Evolutionary conservation across 2,113 vertebrate genomes (phyloP).

Genomic region (Ailuropoda melanoleuca): DNA sequence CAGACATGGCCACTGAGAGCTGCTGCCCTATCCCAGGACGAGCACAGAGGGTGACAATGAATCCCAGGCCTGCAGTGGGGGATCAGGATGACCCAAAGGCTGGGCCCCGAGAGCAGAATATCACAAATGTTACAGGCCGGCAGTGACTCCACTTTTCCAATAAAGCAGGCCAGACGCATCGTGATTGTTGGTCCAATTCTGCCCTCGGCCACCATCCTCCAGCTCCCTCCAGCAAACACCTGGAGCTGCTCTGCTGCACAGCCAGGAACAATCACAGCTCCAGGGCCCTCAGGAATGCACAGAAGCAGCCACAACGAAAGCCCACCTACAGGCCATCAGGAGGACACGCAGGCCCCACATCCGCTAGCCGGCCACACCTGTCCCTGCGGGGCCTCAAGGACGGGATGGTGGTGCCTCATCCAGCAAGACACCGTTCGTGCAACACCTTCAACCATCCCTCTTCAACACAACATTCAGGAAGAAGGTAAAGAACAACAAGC

Average conservation of each 20-base stretch:
- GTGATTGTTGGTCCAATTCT: not conserved
- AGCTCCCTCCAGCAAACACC: not conserved
- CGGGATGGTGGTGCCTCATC: too few species aligned
- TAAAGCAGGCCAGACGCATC: not conserved
- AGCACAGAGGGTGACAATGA: not conserved
- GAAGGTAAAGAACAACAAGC: not conserved
- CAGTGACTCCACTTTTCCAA: not conserved
- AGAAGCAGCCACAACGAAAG: not conserved
- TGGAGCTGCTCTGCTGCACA: not conserved
- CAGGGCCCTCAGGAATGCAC: not conserved
- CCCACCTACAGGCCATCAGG: accelerated
- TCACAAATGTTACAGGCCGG: not conserved
- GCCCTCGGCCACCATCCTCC: not conserved
- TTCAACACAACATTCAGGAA: not conserved
- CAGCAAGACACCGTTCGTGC: not conserved
- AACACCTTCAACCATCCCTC: not conserved
- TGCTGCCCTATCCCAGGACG: not conserved
- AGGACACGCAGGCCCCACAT: accelerated
- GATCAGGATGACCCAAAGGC: not conserved
- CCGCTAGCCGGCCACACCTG: not conserved
- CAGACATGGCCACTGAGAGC: not conserved
- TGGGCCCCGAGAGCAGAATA: not conserved
- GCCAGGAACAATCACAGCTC: not conserved
- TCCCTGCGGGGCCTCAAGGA: not conserved
- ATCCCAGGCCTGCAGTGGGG: too few species aligned